A percentile compares a stretch with the other conserved stretches of the same genome.
Conservation (phyloP, 2,888 invertebrate genomes). For the Gastrophysa polygoni region DNA sequence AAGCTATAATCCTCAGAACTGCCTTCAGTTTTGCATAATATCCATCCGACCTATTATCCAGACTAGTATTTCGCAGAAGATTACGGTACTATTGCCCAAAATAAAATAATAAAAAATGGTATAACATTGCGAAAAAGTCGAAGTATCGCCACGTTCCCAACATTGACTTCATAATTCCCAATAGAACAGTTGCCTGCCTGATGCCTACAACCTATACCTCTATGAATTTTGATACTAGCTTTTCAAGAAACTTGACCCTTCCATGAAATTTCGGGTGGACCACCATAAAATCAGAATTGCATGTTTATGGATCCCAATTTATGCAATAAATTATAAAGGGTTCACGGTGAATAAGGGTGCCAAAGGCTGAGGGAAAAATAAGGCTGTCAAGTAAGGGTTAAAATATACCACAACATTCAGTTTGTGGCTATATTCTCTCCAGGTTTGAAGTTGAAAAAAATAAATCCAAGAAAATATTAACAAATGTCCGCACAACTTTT, state of each 20-base stretch:
- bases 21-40: conserved; percentile 10
- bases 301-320: conserved; percentile 18
- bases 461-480: no score
- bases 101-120: conserved; percentile 24
- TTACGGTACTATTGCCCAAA: conserved; percentile 18
- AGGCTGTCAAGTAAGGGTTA: background rate
- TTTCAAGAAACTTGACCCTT: conserved; percentile 4
- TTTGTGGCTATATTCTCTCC: no score
- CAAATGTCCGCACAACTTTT: no score
- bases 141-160: conserved; percentile 22
- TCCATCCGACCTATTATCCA: background rate
- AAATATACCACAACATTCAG: background rate
- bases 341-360: background rate
- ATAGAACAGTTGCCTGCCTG: conserved; percentile 6
- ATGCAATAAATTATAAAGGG: conserved; percentile 17
- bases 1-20: conserved; percentile 6
- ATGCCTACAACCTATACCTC: background rate
- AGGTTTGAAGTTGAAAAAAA: no score
- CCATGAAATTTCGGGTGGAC: conserved; percentile 4
- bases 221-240: background rate
- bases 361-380: background rate
- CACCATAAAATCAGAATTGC: conserved; percentile 11
- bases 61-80: conserved; percentile 9
- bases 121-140: conserved; percentile 16
- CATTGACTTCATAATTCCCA: conserved; percentile 9